Conservation (phyloP, 2,797 vertebrate species). For the Spinibarbus caldwelli region DNA sequence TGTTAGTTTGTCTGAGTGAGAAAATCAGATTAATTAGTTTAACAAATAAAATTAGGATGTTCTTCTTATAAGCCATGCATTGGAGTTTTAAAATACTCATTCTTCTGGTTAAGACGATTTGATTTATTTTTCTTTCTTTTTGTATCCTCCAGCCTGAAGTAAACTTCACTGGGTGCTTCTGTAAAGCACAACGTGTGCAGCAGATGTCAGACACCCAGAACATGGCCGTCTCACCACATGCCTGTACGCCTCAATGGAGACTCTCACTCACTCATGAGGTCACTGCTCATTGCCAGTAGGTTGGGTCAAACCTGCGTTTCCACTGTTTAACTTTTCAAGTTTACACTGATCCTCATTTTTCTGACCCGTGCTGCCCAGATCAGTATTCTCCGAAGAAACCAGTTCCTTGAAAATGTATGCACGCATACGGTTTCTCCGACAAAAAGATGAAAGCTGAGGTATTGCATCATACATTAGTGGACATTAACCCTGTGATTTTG, state of each 20-base stretch:
- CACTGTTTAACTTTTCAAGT: conserved; percentile 7
- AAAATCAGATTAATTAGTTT: not conserved
- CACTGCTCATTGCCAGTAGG: not conserved
- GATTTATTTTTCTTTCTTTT: not conserved
- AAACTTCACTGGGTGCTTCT: not conserved
- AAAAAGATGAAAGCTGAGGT: not conserved
- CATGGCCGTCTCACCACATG: conserved; percentile 7
- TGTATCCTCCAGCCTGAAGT: not conserved
- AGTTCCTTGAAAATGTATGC: conserved; percentile 8
- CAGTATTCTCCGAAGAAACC: not conserved
- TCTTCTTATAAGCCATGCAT: not conserved
- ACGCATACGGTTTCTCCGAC: not conserved
- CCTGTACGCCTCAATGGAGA: conserved; percentile 19
- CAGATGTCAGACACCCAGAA: conserved; percentile 44
- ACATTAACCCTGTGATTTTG: conserved; percentile 52
- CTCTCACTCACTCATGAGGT: conserved; percentile 45
- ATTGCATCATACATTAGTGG: conserved; percentile 30
- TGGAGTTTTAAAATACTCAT: not conserved
- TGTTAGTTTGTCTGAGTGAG: not conserved
- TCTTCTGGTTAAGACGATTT: not conserved
- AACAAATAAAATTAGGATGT: not conserved
- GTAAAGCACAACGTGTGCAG: conserved; percentile 46
- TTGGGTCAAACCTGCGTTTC: not conserved
- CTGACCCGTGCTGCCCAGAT: not conserved
- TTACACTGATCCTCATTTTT: conserved; percentile 5